Percentiles rank a stretch among this genome's conserved stretches.
Conservation (phyloP, 64 coral and sea anemone species). For the Catalaphyllia jardinei region DNA sequence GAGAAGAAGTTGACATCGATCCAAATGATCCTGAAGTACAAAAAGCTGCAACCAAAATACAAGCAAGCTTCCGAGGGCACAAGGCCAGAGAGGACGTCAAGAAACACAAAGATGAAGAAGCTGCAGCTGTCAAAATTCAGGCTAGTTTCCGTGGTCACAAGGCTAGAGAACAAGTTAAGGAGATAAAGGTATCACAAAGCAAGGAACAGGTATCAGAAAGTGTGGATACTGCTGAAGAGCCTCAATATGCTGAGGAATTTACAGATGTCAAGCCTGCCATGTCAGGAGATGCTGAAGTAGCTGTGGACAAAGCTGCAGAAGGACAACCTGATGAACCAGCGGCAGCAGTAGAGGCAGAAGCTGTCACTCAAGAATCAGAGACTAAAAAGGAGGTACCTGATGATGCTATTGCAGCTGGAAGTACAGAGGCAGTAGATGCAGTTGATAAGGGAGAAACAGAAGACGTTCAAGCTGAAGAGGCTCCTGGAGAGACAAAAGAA, state of each 20-base stretch:
- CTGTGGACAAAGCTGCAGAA: background rate
- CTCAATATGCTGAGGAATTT: conserved; percentile 30
- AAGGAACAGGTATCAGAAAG: conserved; percentile 23
- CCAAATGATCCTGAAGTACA: conserved; percentile 73
- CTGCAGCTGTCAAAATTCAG: conserved; percentile 83
- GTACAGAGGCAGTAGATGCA: conserved; percentile 5
- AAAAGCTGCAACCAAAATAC: conserved; percentile 87
- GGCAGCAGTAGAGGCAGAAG: conserved; percentile 1
- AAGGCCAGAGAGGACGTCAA: conserved; percentile 86
- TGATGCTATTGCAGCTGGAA: background rate
- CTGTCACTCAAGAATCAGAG: conserved; percentile 11
- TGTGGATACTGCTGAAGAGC: background rate
- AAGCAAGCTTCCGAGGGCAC: conserved; percentile 94
- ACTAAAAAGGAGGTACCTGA: background rate
- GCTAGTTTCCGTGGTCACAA: conserved; percentile 85
- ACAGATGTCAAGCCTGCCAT: background rate
- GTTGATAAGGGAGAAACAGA: background rate
- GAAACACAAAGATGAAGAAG: conserved; percentile 78
- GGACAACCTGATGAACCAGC: background rate
- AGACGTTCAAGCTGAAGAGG: conserved; percentile 18
- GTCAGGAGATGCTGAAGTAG: background rate
- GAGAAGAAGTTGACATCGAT: conserved; percentile 91
- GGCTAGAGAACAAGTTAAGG: conserved; percentile 82
- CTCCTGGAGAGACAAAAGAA: background rate
- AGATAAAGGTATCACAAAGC: conserved; percentile 61